Evolutionary conservation across 2,888 invertebrate species (phyloP).

Genomic region (Acleris sparsana): DNA sequence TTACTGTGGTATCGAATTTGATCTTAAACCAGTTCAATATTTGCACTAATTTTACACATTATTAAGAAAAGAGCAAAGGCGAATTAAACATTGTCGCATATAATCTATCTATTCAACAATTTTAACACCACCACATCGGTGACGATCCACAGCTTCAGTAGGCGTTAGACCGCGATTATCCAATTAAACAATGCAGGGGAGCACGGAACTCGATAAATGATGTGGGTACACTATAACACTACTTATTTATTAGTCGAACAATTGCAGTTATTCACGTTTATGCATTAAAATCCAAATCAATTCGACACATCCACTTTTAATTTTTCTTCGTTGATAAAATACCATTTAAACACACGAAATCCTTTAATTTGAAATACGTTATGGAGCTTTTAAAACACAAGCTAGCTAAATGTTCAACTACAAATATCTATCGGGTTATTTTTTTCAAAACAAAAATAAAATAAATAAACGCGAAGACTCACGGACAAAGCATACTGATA

Average conservation of each 20-base stretch:
- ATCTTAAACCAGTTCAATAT: not conserved
- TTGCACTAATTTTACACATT: conserved; percentile 2
- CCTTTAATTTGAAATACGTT: too few relatives aligned
- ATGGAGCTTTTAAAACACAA: too few relatives aligned
- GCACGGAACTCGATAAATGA: conserved; percentile 15
- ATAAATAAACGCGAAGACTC: not conserved
- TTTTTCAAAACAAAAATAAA: conserved; percentile 17
- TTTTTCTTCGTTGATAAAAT: too few relatives aligned
- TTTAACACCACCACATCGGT: not conserved
- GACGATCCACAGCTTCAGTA: conserved; percentile 10
- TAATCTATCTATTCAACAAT: not conserved
- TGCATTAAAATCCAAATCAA: not conserved
- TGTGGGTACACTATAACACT: not conserved
- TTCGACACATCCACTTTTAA: too few relatives aligned
- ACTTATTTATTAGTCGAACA: conserved; percentile 1
- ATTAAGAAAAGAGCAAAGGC: not conserved
- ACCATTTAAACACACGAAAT: too few relatives aligned
- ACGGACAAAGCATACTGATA: conserved; percentile 21
- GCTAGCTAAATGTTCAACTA: not conserved
- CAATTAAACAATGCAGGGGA: conserved; percentile 38
- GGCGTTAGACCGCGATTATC: conserved; percentile 31
- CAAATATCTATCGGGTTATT: not conserved
- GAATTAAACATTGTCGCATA: not conserved
- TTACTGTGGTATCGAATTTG: conserved; percentile 3
- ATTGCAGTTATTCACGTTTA: not conserved